Percentiles rank a stretch among this genome's conserved stretches.
Evolutionary conservation across 2,888 invertebrate genomes (phyloP).

Genomic region (Petrolisthes manimaculis): DNA sequence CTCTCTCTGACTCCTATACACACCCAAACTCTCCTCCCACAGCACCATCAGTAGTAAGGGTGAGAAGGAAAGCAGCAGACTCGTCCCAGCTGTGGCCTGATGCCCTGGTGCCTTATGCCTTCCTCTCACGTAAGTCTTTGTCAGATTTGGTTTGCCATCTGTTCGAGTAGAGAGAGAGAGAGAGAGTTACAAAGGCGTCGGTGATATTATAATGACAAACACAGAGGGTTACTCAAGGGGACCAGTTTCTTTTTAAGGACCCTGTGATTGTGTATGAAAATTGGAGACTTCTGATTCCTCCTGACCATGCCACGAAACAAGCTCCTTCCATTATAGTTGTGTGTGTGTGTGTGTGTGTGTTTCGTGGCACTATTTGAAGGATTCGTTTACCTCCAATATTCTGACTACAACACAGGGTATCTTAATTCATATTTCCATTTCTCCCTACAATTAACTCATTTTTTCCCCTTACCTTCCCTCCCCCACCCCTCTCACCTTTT

Average conservation of each 20-base stretch:
- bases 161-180: not conserved
- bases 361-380: no score
- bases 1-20: no score
- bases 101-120: constrained; percentile 47
- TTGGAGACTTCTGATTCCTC: no score
- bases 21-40: not conserved
- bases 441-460: not conserved
- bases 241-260: not conserved
- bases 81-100: constrained; percentile 57
- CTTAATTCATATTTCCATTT: not conserved
- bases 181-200: not conserved
- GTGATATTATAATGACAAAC: not conserved
- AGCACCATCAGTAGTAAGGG: constrained; percentile 30
- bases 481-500: not conserved
- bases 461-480: not conserved
- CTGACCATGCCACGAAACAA: no score
- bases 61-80: constrained; percentile 48
- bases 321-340: no score
- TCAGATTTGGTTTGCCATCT: not conserved
- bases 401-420: no score
- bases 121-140: constrained; percentile 42
- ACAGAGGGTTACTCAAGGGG: not conserved
- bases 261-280: no score
- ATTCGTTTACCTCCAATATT: no score
- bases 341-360: no score